These are phyloP conservation scores for Chiloscyllium plagiosum DNA, from an alignment of 2,113 vertebrate genomes.

Conservation along the genomic window DNA sequence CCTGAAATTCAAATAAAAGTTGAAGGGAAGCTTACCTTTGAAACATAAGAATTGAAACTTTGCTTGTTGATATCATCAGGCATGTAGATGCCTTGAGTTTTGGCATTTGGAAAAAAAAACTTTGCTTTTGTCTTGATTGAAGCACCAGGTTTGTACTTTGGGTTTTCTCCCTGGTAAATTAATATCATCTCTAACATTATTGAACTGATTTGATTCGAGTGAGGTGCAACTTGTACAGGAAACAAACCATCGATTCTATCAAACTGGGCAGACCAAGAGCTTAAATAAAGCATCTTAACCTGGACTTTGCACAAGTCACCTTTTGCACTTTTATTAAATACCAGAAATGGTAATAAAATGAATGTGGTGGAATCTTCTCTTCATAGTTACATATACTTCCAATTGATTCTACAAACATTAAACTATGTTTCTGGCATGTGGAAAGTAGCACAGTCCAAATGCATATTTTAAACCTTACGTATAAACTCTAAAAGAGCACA, in stretches of 20 bases:
- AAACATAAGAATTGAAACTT: not conserved
- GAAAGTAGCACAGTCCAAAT: not conserved
- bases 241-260: not conserved
- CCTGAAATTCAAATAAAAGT: not conserved
- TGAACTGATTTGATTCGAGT: not conserved
- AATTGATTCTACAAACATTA: not conserved
- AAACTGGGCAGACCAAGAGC: not conserved
- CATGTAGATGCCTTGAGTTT: no score
- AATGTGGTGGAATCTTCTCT: not conserved
- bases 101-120: no score
- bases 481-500: not conserved
- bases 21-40: not conserved
- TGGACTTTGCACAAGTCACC: not conserved
- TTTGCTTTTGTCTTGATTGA: not conserved
- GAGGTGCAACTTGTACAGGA: not conserved
- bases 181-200: not conserved
- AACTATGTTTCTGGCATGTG: not conserved
- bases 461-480: not conserved
- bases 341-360: not conserved
- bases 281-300: not conserved
- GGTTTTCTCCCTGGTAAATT: not conserved
- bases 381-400: not conserved
- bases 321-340: not conserved
- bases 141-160: not conserved
- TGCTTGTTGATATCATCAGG: not conserved